Percentiles rank a stretch among this genome's conserved stretches.
Conservation (phyloP, 2,113 vertebrate genomes). For the Microtus oregoni region DNA sequence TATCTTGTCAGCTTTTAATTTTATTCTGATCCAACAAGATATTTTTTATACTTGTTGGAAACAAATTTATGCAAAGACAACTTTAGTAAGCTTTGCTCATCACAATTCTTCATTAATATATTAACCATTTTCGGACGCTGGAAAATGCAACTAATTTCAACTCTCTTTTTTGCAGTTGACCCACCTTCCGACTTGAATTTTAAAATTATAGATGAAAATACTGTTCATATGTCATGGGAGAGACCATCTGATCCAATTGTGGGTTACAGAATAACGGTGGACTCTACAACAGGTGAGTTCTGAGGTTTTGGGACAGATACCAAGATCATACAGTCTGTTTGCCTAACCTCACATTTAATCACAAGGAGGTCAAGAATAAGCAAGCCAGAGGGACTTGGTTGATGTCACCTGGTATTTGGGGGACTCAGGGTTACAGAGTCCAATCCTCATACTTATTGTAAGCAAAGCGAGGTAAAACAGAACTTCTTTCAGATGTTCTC, state of each 20-base stretch:
- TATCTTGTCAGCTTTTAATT: constrained; percentile 88
- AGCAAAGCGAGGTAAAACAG: not conserved
- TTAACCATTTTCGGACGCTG: constrained; percentile 75
- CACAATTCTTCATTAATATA: constrained; percentile 81
- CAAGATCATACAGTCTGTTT: not conserved
- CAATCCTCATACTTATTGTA: not conserved
- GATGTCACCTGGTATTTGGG: not conserved
- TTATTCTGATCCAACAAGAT: constrained; percentile 93
- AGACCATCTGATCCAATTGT: constrained; percentile 90
- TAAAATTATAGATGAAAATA: constrained; percentile 96
- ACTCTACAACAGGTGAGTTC: constrained; percentile 92
- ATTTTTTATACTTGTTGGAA: constrained; percentile 94
- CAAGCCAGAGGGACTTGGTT: not conserved
- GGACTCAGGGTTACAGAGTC: constrained; percentile 1
- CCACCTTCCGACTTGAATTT: constrained; percentile 96
- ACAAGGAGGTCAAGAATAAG: not conserved
- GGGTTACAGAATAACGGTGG: constrained; percentile 95
- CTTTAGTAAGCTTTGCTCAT: constrained; percentile 87
- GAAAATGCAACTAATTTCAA: constrained; percentile 81
- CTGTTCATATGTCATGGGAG: constrained; percentile 96
- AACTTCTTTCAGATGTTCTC: not conserved
- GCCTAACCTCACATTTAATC: not conserved
- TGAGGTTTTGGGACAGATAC: not conserved
- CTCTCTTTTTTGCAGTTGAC: constrained; percentile 91
- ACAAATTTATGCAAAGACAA: constrained; percentile 93